Conservation (phyloP, 2,113 vertebrate genomes). For the Hyaena hyaena region DNA sequence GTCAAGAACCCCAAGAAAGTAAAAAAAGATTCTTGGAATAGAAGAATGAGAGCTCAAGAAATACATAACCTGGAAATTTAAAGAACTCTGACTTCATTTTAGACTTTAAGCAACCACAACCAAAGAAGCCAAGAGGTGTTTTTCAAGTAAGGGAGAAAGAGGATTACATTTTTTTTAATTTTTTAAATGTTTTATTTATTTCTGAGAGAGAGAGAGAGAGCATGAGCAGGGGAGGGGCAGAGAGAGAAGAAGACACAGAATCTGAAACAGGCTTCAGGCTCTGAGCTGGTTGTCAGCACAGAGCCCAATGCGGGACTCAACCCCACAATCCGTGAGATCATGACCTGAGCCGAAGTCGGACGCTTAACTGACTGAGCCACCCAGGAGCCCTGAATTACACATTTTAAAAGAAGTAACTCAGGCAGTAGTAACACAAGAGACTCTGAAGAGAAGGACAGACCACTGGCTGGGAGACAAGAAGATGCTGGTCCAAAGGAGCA, state of each 20-base stretch:
- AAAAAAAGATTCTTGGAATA: background rate
- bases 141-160: slow-evolving; percentile 3
- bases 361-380: too few species aligned
- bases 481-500: background rate
- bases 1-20: background rate
- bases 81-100: slow-evolving; percentile 10
- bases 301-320: too few species aligned
- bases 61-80: slow-evolving; percentile 33
- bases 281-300: too few species aligned
- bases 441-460: background rate
- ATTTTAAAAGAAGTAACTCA: slow-evolving; percentile 24
- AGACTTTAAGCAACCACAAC: background rate
- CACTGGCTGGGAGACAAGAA: background rate
- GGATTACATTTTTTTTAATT: background rate
- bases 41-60: background rate
- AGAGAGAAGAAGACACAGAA: too few species aligned
- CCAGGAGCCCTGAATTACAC: background rate
- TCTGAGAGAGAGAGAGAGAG: too few species aligned
- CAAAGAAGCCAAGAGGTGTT: background rate
- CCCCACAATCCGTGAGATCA: too few species aligned
- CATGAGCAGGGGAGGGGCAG: too few species aligned
- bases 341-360: too few species aligned
- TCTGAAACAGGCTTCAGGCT: too few species aligned
- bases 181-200: too few species aligned
- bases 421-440: background rate